A percentile compares a stretch with the other conserved stretches of the same genome.
phyloP scores from a whole-genome alignment of 2,888 invertebrate species.

The Linnaemya vulpina region DNA sequence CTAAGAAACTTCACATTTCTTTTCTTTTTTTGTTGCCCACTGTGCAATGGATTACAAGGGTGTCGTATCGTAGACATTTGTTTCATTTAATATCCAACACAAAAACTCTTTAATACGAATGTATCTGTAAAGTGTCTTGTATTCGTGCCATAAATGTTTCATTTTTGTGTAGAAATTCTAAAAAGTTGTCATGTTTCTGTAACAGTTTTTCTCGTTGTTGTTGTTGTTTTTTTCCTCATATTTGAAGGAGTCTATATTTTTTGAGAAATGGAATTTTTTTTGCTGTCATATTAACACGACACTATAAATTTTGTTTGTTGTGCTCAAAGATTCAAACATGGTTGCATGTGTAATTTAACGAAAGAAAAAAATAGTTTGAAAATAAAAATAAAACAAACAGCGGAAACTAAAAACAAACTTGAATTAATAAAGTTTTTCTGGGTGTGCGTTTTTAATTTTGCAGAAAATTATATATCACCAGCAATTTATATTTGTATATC shows the following conservation, averaged over 20 bases:
- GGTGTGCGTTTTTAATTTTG: conserved; percentile 34
- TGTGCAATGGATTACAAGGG: conserved; percentile 32
- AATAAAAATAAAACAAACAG: too few relatives aligned
- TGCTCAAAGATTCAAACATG: conserved; percentile 51
- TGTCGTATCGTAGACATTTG: conserved; percentile 47
- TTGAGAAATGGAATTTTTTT: conserved; percentile 19
- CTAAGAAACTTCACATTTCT: too few relatives aligned
- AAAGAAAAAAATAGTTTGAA: neutral
- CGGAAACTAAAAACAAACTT: conserved; percentile 4
- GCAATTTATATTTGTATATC: neutral
- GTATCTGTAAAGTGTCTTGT: conserved; percentile 28
- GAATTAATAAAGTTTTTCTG: conserved; percentile 35
- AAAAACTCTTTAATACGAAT: conserved; percentile 22
- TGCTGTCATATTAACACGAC: conserved; percentile 51
- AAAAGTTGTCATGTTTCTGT: conserved; percentile 60
- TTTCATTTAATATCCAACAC: conserved; percentile 39
- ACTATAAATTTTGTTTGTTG: conserved; percentile 46
- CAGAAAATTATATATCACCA: conserved; percentile 26
- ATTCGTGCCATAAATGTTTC: conserved; percentile 41
- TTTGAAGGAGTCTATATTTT: conserved; percentile 35
- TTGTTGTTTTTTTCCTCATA: neutral
- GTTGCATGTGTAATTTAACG: conserved; percentile 59
- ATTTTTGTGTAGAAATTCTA: conserved; percentile 50
- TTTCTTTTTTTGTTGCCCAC: too few relatives aligned
- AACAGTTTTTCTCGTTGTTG: conserved; percentile 26